Evolutionary conservation across 2,888 invertebrate genomes (phyloP), one percentile per base, ranked within the genome.

Genomic region (Diarsia mendica): DNA sequence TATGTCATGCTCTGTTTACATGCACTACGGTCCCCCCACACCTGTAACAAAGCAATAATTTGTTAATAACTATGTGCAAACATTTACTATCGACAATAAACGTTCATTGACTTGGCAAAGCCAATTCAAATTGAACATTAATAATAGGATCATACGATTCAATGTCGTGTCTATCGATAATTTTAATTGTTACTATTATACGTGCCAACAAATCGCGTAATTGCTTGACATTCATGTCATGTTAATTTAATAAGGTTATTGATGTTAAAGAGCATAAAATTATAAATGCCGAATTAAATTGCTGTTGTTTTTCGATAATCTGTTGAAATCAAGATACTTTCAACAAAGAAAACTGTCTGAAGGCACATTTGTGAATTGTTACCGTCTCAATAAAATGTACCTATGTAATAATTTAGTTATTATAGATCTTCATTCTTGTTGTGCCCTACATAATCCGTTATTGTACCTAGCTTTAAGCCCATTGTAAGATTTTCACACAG

Each of bases 11-110:
- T 83, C 82, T 77, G 82, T 80, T 87, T 84, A 83, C 76, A 77
- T 72, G 65, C 63, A 69, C 70, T 75, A 79, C 66, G 53, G 63
- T 70, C 69, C 71, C 70, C 77, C 83, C 88, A 83, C 82, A 89
- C 89, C 89, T 89, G 89, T 20, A 89, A 89, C 88, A 89, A 89
- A 81, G 61, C 75, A 77, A 78, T 67, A 72, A 74, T 58, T 58
- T 53, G 46, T 76, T 80, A 77, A 51, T 60, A 83, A 75, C 46
- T 51, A 61, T 67, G 44, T 68, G 75, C 65, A 75, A 67, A 80
- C 64, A 83, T 82, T 82, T 63, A 83, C 61, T 60, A 44, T 51
- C 51, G 60, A 44, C 60, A 71, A 58, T 58, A 84, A 75, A 80
- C 44, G 70, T 66, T 75, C 65, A 66, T 71, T 61, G 46, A 23